These are phyloP conservation scores for Drosophila borealis DNA, from an alignment of 2,888 invertebrate genomes.

Conservation along the genomic window DNA sequence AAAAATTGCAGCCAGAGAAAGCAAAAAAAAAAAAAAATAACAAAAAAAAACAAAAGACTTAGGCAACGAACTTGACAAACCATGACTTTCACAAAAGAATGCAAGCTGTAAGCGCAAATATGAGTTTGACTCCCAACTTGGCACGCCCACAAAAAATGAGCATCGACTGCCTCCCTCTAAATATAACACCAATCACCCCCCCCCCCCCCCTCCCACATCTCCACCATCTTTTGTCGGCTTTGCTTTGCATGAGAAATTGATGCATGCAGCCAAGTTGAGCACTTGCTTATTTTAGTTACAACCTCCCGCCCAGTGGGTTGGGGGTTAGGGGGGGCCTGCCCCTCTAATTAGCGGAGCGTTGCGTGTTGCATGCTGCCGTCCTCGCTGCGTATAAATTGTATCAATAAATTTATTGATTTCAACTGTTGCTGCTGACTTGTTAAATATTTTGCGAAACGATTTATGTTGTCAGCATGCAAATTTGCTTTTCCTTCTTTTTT, in stretches of 20 bases:
- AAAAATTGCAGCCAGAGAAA: conserved; percentile 27
- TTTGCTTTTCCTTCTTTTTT: conserved; percentile 45
- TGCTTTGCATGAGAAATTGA: conserved; percentile 30
- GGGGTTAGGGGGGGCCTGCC: conserved; percentile 10
- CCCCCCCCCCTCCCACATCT: background rate
- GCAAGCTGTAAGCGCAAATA: conserved; percentile 28
- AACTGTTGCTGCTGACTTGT: conserved; percentile 81
- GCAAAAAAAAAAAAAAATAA: conserved; percentile 34
- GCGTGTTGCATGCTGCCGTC: conserved; percentile 53
- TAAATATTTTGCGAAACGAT: conserved; percentile 77
- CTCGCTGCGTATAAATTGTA: conserved; percentile 68
- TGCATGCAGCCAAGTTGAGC: conserved; percentile 24
- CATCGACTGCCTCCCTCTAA: too few relatives aligned
- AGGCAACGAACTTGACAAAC: conserved; percentile 73
- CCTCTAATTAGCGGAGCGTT: conserved; percentile 67
- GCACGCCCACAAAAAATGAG: conserved; percentile 12
- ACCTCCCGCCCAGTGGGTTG: background rate
- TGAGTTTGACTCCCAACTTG: conserved; percentile 43
- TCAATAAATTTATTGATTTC: conserved; percentile 82
- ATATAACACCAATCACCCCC: background rate
- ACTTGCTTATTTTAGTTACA: conserved; percentile 29
- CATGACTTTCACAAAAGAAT: conserved; percentile 72
- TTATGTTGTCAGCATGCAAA: conserved; percentile 77
- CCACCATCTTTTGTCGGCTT: conserved; percentile 23
- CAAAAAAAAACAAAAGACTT: conserved; percentile 60